Evolutionary conservation across 2,113 vertebrate species (phyloP).

Genomic region (Dunckerocampus dactyliophorus): DNA sequence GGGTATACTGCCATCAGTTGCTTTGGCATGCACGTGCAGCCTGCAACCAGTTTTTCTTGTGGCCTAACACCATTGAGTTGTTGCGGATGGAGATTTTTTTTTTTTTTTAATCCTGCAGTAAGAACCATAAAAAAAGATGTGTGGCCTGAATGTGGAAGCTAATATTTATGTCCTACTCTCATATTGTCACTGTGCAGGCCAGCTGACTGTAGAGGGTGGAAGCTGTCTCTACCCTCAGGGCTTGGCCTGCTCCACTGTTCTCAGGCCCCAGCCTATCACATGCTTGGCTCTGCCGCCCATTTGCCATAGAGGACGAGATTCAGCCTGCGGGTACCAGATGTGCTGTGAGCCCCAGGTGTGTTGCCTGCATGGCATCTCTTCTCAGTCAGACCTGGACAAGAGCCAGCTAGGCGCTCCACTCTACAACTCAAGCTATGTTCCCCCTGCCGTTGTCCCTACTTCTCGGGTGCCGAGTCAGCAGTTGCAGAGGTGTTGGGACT

Average conservation of each 20-base stretch:
- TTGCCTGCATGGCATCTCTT: conserved; percentile 79
- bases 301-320: conserved; percentile 72
- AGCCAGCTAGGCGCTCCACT: conserved; percentile 64
- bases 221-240: conserved; percentile 73
- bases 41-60: too few species aligned
- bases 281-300: conserved; percentile 72
- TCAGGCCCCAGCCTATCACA: conserved; percentile 75
- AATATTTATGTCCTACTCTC: conserved; percentile 3
- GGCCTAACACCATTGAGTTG: too few species aligned
- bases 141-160: too few species aligned
- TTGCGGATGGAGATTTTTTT: too few species aligned
- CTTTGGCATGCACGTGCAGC: too few species aligned
- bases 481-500: conserved; percentile 60
- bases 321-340: conserved; percentile 74
- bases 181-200: conserved; percentile 67
- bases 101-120: too few species aligned
- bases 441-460: conserved; percentile 43
- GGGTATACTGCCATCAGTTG: too few species aligned
- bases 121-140: too few species aligned
- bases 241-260: conserved; percentile 70
- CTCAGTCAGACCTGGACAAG: conserved; percentile 64
- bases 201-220: conserved; percentile 82
- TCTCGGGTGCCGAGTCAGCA: conserved; percentile 54
- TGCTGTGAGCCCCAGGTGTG: conserved; percentile 76
- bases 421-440: conserved; percentile 56